Evolutionary conservation across 2,888 invertebrate species (phyloP).

Genomic region (Erynnis tages): DNA sequence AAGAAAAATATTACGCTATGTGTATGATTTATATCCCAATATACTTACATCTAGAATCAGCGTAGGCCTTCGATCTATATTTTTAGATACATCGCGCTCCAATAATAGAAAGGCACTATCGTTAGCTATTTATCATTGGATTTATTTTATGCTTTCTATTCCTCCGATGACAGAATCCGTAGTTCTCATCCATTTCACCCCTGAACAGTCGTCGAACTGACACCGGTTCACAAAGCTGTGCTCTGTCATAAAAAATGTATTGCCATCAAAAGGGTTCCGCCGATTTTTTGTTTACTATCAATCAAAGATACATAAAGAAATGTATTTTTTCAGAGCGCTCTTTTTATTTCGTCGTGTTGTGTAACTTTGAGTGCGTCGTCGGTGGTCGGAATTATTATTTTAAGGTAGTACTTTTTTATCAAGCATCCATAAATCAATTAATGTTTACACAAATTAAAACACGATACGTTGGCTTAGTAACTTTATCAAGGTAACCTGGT

Average conservation of each 20-base stretch:
- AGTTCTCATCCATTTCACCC: conserved; percentile 41
- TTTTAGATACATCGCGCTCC: conserved; percentile 2
- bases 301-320: conserved; percentile 31
- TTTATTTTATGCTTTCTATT: conserved; percentile 32
- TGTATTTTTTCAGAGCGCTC: not conserved
- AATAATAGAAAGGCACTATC: conserved; percentile 1
- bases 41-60: not conserved
- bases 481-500: no score
- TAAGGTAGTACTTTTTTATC: no score
- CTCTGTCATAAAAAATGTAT: conserved; percentile 62
- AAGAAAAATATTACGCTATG: not conserved
- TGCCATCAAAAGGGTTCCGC: conserved; percentile 51
- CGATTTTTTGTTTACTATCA: conserved; percentile 36
- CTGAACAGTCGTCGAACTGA: conserved; percentile 43
- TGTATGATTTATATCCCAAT: not conserved
- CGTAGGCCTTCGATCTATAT: not conserved
- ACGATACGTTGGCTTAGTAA: no score
- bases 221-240: conserved; percentile 53
- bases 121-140: conserved; percentile 15
- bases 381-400: no score
- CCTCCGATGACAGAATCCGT: conserved; percentile 37
- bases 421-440: no score
- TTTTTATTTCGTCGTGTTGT: not conserved
- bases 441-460: no score
- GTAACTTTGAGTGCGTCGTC: no score